These are phyloP conservation scores for Biston betularia DNA, from an alignment of 2,888 invertebrate genomes.

Conservation along the genomic window DNA sequence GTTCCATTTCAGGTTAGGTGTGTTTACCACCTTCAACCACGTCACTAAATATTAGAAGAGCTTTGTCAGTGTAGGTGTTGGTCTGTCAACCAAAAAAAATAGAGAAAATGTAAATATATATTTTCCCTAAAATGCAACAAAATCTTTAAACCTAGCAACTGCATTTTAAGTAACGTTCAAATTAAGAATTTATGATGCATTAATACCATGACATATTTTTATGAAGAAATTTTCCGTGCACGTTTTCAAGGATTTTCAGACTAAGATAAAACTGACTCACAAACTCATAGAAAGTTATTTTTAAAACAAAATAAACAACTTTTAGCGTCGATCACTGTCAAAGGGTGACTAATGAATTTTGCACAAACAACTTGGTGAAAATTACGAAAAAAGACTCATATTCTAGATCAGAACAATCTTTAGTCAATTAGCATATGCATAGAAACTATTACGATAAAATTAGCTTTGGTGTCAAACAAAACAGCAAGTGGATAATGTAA, in stretches of 20 bases:
- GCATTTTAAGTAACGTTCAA: not conserved
- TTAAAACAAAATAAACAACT: conserved; percentile 20
- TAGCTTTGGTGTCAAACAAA: conserved; percentile 26
- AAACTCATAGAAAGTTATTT: conserved; percentile 19
- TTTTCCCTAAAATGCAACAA: too few relatives aligned
- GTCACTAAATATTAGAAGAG: too few relatives aligned
- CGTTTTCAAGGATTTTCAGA: conserved; percentile 9
- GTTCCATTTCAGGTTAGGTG: too few relatives aligned
- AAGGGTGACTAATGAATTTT: conserved; percentile 7
- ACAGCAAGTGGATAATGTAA: conserved; percentile 25
- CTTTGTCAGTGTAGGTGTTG: too few relatives aligned
- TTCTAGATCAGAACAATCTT: conserved; percentile 20
- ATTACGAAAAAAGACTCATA: conserved; percentile 7
- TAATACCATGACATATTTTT: not conserved
- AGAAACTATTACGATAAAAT: conserved; percentile 24
- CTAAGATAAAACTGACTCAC: conserved; percentile 1
- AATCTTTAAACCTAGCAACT: too few relatives aligned
- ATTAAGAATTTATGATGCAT: not conserved
- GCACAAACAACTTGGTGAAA: conserved; percentile 13
- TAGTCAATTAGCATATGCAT: conserved; percentile 29
- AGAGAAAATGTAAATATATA: too few relatives aligned
- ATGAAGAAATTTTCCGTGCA: not conserved
- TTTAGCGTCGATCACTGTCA: conserved; percentile 15
- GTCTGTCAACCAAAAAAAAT: too few relatives aligned
- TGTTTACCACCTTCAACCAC: too few relatives aligned